These are phyloP conservation scores for Mus spretus DNA, from an alignment of 2,797 vertebrate genomes.

Conservation along the genomic window DNA sequence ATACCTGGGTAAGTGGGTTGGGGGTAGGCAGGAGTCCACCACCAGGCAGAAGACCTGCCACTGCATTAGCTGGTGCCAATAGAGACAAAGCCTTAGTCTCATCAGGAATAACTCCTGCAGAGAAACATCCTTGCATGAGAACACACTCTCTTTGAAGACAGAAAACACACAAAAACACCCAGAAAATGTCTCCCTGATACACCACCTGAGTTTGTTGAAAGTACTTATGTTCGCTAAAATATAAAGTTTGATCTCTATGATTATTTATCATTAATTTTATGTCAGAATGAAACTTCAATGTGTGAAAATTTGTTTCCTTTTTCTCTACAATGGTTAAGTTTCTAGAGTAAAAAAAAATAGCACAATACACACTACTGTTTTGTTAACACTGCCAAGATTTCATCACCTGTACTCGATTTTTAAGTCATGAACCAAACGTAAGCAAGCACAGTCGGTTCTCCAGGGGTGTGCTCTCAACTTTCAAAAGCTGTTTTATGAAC, in stretches of 20 bases:
- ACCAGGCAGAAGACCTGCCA: constrained; percentile 99
- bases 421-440: constrained; percentile 99
- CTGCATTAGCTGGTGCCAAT: constrained; percentile 99
- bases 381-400: constrained; percentile 99
- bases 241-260: constrained; percentile 90
- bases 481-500: constrained; percentile 99
- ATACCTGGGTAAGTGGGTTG: constrained; percentile 96
- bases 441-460: constrained; percentile 99
- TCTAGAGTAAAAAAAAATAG: constrained; percentile 95
- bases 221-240: constrained; percentile 95
- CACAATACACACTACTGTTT: constrained; percentile 99
- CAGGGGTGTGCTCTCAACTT: constrained; percentile 99
- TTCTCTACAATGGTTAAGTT: constrained; percentile 93
- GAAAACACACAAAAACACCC: constrained; percentile 92
- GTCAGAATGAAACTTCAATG: constrained; percentile 92
- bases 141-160: constrained; percentile 80
- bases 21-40: constrained; percentile 99
- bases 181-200: constrained; percentile 93
- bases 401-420: constrained; percentile 99
- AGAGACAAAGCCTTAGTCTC: constrained; percentile 99
- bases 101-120: constrained; percentile 99
- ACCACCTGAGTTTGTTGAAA: constrained; percentile 94
- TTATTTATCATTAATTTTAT: constrained; percentile 92
- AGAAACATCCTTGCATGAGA: constrained; percentile 90
- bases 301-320: constrained; percentile 92